Conservation (phyloP, 1,140 invertebrate species). For the Fopius arisanus region DNA sequence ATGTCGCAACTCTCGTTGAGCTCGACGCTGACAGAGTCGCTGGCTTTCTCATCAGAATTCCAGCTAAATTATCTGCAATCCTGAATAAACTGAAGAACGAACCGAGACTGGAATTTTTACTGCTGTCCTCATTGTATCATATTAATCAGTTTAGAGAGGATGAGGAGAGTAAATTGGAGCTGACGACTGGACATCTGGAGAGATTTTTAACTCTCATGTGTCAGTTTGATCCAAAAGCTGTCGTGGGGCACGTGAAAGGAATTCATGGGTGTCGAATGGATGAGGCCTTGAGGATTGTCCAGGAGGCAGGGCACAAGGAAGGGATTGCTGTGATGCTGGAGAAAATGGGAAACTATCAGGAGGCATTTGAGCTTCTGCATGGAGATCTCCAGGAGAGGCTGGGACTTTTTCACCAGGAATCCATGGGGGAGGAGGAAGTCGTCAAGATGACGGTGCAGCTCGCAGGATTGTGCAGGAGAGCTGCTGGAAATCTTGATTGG, state of each 20-base stretch:
- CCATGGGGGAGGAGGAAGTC: slow-evolving; percentile 46
- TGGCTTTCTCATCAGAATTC: slow-evolving; percentile 37
- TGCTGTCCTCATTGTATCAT: slow-evolving; percentile 72
- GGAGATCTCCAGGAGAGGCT: slow-evolving; percentile 48
- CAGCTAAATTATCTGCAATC: slow-evolving; percentile 36
- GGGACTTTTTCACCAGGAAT: slow-evolving; percentile 39
- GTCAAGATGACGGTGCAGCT: slow-evolving; percentile 49
- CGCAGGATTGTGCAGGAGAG: slow-evolving; percentile 55
- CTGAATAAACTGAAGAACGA: slow-evolving; percentile 57
- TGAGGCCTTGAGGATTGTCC: slow-evolving; percentile 56
- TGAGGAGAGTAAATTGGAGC: slow-evolving; percentile 57
- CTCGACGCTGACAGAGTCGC: slow-evolving; percentile 52
- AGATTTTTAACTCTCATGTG: slow-evolving; percentile 76
- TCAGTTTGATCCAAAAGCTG: slow-evolving; percentile 65
- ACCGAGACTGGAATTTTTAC: slow-evolving; percentile 66
- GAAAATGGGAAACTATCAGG: slow-evolving; percentile 60
- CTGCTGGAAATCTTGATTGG: slow-evolving; percentile 59
- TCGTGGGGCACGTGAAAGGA: slow-evolving; percentile 54
- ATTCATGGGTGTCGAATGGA: slow-evolving; percentile 56
- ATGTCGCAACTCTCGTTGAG: slow-evolving; percentile 41
- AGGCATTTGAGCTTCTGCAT: slow-evolving; percentile 57
- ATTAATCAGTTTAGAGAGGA: slow-evolving; percentile 60
- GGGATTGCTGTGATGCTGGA: slow-evolving; percentile 60
- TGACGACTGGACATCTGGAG: slow-evolving; percentile 68
- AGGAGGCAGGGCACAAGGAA: slow-evolving; percentile 51